Evolutionary conservation across 2,888 invertebrate genomes (phyloP), one percentile per base, ranked within the genome.

Genomic region (Athalia cordata): DNA sequence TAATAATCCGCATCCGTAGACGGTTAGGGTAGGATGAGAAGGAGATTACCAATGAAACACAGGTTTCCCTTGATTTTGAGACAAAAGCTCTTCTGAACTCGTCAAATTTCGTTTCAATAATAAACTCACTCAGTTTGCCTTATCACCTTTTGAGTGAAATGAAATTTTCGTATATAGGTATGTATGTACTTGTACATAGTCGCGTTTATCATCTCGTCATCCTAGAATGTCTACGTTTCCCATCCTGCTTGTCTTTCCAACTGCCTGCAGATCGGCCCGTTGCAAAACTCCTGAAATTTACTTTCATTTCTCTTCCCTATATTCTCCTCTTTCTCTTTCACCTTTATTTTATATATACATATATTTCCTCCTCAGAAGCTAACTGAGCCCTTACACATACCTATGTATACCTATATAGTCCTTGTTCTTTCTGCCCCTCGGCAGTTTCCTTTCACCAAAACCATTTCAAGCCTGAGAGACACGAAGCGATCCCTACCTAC

Each of bases 11-110:
- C 62, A n/a, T 13, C 7, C 11, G 15, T 8, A 62, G 8, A 4
- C 62, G 6, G 62, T 3, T 3, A 55, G 55, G n/a, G 9, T 3
- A n/a, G n/a, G 55, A 55, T n/a, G 55, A 55, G 55, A 29, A 29
- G 2, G 29, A 29, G 29, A 29, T 29, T 29, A 29, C 29, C 29
- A 2, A 29, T 29, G 55, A 55, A 3, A 55, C 55, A 55, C 55
- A n/a, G 55, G 29, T 29, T 29, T 55, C n/a, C 55, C 55, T 55
- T 55, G n/a, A n/a, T 55, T 55, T 1, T 3, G 13, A 68, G 55
- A 70, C 70, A 70, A 70, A 57, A 57, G 70, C 55, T 43, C 70
- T 15, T 70, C 29, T 70, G 49, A 70, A 70, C 43, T 43, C 70
- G 15, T 6, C 2, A 29, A 70, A 57, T 70, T 52, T 70, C 15